A percentile compares a stretch with the other conserved stretches of the same genome.
Evolutionary conservation across 2,797 vertebrate species (phyloP).

Genomic region (Hyperoplus immaculatus): DNA sequence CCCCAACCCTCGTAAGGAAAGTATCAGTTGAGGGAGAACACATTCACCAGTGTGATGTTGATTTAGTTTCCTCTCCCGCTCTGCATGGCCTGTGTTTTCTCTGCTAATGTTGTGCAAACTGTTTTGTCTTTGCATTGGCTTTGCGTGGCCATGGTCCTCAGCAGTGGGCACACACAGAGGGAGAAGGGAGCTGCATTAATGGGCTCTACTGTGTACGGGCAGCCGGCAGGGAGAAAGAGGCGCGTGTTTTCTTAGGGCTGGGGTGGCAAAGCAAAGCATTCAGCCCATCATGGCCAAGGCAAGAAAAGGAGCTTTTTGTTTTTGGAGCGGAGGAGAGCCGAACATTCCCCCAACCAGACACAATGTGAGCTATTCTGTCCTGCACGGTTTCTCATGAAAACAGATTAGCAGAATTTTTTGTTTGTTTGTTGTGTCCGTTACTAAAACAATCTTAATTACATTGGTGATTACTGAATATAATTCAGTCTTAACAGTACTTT

Average conservation of each 20-base stretch:
- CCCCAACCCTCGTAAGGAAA: conserved; percentile 63
- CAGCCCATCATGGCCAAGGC: conserved; percentile 89
- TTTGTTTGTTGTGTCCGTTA: conserved; percentile 86
- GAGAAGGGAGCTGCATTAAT: conserved; percentile 90
- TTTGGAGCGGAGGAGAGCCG: conserved; percentile 90
- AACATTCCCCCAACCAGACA: conserved; percentile 92
- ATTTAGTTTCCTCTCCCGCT: conserved; percentile 82
- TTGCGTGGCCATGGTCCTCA: conserved; percentile 90
- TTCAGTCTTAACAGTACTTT: background rate
- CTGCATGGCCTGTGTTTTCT: conserved; percentile 82
- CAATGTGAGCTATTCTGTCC: conserved; percentile 96
- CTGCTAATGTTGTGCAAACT: conserved; percentile 96
- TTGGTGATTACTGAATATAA: background rate
- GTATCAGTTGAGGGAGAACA: conserved; percentile 82
- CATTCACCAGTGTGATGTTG: conserved; percentile 86
- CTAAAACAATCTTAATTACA: conserved; percentile 26
- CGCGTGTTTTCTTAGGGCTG: conserved; percentile 97
- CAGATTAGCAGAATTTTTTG: conserved; percentile 87
- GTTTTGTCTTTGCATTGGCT: conserved; percentile 98
- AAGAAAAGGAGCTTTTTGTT: conserved; percentile 97
- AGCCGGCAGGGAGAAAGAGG: conserved; percentile 92
- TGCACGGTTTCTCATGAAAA: conserved; percentile 85
- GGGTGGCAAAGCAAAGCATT: conserved; percentile 99
- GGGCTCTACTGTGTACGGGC: conserved; percentile 93
- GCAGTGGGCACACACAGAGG: conserved; percentile 84